These are phyloP conservation scores for Drosophila borealis DNA, from an alignment of 2,888 invertebrate species.

Conservation along the genomic window DNA sequence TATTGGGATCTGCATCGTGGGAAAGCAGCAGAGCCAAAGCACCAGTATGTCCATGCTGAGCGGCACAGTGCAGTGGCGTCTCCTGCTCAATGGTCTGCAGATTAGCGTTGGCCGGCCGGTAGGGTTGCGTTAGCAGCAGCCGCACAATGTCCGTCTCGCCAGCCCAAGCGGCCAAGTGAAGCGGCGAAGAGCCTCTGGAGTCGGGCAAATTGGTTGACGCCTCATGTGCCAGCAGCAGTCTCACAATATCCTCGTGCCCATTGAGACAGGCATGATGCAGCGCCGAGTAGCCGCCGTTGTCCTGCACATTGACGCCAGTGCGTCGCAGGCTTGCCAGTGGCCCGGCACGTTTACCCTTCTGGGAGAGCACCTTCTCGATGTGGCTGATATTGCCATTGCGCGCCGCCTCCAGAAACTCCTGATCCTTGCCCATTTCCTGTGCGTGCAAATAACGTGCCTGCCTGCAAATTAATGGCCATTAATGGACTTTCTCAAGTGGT, in stretches of 20 bases:
- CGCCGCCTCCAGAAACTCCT: constrained; percentile 97
- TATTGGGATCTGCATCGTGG: constrained; percentile 94
- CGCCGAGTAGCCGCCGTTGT: constrained; percentile 96
- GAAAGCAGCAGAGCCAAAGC: constrained; percentile 93
- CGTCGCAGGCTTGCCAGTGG: constrained; percentile 95
- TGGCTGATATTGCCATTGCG: constrained; percentile 95
- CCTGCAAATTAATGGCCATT: constrained; percentile 51
- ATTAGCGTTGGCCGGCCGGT: constrained; percentile 93
- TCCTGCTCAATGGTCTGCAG: constrained; percentile 95
- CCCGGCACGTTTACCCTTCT: constrained; percentile 96
- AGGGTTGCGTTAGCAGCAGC: constrained; percentile 92
- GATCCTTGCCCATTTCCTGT: constrained; percentile 95
- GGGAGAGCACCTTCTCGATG: constrained; percentile 95
- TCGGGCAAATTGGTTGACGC: constrained; percentile 96
- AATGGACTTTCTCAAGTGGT: constrained; percentile 39
- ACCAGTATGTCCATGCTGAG: constrained; percentile 95
- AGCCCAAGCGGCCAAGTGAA: constrained; percentile 97
- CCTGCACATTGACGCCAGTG: constrained; percentile 96
- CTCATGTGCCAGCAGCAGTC: constrained; percentile 90
- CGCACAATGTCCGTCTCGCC: constrained; percentile 95
- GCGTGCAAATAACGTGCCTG: background rate
- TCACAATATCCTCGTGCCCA: constrained; percentile 96
- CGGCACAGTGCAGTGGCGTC: constrained; percentile 96
- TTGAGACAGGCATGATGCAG: constrained; percentile 97
- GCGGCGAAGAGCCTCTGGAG: constrained; percentile 95